Evolutionary conservation across 2,888 invertebrate species (phyloP).

Genomic region (Phania funesta): DNA sequence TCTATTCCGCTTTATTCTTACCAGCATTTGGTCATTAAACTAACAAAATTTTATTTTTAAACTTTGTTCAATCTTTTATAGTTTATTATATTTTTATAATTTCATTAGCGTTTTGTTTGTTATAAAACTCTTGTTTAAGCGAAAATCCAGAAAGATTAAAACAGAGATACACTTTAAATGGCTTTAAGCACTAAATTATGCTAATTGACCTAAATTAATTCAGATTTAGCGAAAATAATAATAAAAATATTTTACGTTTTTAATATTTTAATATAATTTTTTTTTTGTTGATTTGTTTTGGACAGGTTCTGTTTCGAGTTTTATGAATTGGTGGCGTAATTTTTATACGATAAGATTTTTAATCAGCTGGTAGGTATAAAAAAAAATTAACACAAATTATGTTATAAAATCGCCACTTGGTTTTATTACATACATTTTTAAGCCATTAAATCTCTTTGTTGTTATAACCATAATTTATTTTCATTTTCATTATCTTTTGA

Average conservation of each 20-base stretch:
- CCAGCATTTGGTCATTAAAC: background rate
- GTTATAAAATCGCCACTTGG: conserved; percentile 46
- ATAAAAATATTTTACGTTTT: conserved; percentile 3
- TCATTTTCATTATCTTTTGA: background rate
- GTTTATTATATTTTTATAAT: background rate
- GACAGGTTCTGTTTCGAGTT: background rate
- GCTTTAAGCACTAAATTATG: conserved; percentile 36
- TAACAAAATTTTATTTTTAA: conserved; percentile 11
- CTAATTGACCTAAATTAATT: conserved; percentile 26
- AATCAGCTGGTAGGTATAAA: background rate
- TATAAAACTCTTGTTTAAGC: conserved; percentile 23
- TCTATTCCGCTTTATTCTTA: too few relatives aligned
- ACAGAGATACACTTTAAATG: conserved; percentile 44
- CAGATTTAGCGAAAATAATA: conserved; percentile 9
- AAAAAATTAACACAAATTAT: conserved; percentile 23
- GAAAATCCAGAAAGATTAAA: conserved; percentile 9
- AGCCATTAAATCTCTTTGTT: background rate
- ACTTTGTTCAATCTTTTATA: conserved; percentile 6
- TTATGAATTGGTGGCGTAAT: background rate
- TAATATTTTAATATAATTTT: conserved; percentile 10
- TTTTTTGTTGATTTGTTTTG: background rate
- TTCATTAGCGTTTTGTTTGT: background rate
- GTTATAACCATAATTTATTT: background rate
- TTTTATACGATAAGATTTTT: too few relatives aligned
- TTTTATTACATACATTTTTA: conserved; percentile 11